Evolutionary conservation across 2,888 invertebrate genomes (phyloP), one percentile per base, ranked within the genome.

Genomic region (Conchocele bisecta): DNA sequence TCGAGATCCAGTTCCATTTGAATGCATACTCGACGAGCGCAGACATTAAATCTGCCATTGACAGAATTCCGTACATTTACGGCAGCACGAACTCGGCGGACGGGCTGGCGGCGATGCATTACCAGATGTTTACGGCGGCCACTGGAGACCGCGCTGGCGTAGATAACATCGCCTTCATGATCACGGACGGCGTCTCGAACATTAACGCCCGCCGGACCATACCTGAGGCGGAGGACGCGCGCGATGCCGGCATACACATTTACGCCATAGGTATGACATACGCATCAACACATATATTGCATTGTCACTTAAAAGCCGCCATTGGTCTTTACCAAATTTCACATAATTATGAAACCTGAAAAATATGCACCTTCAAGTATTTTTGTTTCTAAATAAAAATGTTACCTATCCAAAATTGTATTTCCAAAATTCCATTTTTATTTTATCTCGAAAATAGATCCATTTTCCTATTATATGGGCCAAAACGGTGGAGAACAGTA

Each of bases 171-270:
- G 83, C 78, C 17, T 80, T 89, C 48, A 73, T 89, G 57, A 76
- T 89, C 56, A 88, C 89, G 17, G 89, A 89, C 66, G 86, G 86
- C 66, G 69, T 87, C 35, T 88, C 89, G 26, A 88, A 88, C 72
- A 83, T 88, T 63, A 83, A 88, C 68, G 74, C 83, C 26, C 70
- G 79, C 24, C 68, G 81, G 63, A 89, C 88, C 5, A 82, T 88
- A 17, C 82, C 84, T 2, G 86, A 88, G 57, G 88, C 79, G 0
- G 78, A 76, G 53, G 31, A 54, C 22, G 74, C 76, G 0, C 48
- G 63, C 11, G 51, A 4, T 1, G 70, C 60, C 17, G 73, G 66
- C 9, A 78, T 79, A 28, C 61, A 70, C n/a, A 68, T 82, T 3
- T 80, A 75, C 39, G 78, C 78, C 33, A 66, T 82, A 57, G 82